Base-by-base conservation (phyloP, 2,797 vertebrate genomes). In the Salmo trutta region DNA sequence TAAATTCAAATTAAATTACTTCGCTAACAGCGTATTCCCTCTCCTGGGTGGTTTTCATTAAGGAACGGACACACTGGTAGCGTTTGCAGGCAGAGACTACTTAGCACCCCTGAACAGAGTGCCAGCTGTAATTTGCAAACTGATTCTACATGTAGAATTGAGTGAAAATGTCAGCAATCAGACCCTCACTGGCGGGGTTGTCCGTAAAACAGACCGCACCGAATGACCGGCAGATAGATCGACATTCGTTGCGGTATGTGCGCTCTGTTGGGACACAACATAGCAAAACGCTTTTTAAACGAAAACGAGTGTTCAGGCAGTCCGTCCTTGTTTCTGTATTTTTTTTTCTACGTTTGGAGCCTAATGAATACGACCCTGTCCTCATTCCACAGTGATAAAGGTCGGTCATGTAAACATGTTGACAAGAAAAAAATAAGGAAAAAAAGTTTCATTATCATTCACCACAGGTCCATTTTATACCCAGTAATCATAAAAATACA, bases 341-440 rank as follows among this genome's bases (percentile, higher is more conserved):
- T 12, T 14, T 21, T 64, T 10, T 4, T 64, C 21, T 2, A 47
- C 1, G 2, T 64, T 64, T 24, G 21, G 24, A 24, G 59, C 59
- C 59, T 64, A 3, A 24, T 24, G 59, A 64, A 64, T 24, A 64
- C 59, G 4, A 64, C 59, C 59, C 59, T 24, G 59, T 59, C 85
- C 89, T 80, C 90, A 83, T 89, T 93, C 94, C 94, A 95, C 94
- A 95, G 94, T 95, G 94, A 94, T 95, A 90, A 90, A 93, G 94
- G 93, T 95, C 94, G 84, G 90, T 92, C 91, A 82, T 95, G 94
- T 95, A 95, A 95, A 95, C 94, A 95, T 95, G 90, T 93, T 88
- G 94, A 95, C 94, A 83, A 88, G 21, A 59, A 90, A 87, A 83
- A 87, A 19, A 89, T 84, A 90, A 87, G 83, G 33, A 88, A 84